Evolutionary conservation across 2,797 vertebrate species (phyloP).

Genomic region (Semaprochilodus insignis): DNA sequence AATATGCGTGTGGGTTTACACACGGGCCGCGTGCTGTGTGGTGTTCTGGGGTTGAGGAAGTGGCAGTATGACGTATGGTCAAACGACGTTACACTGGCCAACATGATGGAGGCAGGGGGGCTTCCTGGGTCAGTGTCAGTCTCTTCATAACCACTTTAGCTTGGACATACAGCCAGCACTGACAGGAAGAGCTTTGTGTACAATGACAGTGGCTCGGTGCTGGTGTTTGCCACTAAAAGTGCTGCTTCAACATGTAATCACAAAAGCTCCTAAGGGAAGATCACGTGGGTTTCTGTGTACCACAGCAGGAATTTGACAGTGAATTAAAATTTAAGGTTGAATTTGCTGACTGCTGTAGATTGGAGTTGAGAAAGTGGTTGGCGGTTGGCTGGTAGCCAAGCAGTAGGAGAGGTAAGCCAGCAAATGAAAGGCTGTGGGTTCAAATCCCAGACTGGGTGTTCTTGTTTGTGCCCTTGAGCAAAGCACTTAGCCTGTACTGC

Average conservation of each 20-base stretch:
- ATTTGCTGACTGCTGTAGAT: neutral
- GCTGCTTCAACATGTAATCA: neutral
- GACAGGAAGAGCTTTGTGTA: neutral
- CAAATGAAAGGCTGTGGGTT: no score
- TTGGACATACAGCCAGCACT: neutral
- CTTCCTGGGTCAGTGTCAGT: constrained; percentile 89
- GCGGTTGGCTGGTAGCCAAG: no score
- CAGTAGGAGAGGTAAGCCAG: no score
- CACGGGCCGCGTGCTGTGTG: constrained; percentile 95
- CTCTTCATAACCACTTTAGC: neutral
- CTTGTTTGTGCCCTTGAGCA: no score
- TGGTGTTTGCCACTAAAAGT: neutral
- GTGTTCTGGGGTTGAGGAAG: constrained; percentile 95
- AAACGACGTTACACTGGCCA: constrained; percentile 98
- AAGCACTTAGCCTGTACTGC: no score
- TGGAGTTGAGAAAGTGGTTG: neutral
- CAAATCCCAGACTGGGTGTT: no score
- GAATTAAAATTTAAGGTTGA: neutral
- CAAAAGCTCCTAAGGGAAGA: neutral
- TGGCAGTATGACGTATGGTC: constrained; percentile 99
- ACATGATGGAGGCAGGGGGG: constrained; percentile 97
- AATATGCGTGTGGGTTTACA: constrained; percentile 98
- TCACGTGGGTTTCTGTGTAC: neutral
- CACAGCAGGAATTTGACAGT: neutral
- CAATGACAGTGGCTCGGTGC: neutral